Base-by-base conservation (phyloP, 2,888 invertebrate genomes). In the Masnerella sp. region DNA sequence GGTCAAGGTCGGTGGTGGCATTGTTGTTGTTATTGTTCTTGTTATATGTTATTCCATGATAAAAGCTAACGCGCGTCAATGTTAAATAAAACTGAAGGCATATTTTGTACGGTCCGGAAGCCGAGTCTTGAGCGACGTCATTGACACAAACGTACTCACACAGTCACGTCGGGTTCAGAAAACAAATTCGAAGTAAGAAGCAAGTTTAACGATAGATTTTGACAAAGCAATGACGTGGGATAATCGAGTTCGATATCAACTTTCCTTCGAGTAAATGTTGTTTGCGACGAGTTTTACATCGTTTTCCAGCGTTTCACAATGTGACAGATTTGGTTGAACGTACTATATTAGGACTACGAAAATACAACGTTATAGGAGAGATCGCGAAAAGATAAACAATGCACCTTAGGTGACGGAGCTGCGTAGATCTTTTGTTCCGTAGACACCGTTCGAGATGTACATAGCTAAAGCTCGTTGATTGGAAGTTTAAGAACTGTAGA, bases 11-110 rank as follows among this genome's bases (percentile, higher is more conserved):
- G 51, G 56, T 30, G 54, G 56, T 54, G 77, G 77, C 76, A 67
- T 80, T 79, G 78, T 82, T 82, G 82, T 77, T 82, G 82, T 78
- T 79, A 75, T 82, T 80, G 79, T 79, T 81, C 77, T 81, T 80
- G 79, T 80, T 82, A 80, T 80, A 80, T 76, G 79, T 80, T 82
- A 80, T 79, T 80, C 79, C 80, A 76, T n/a, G n/a, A n/a, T 80
- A 81, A 78, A 73, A 69, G 77, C 75, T 76, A 79, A 76, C 49
- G 58, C 72, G 78, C 76, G 74, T 76, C 74, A 68, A 75, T 56
- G 71, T 75, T 76, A 18, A 40, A 43, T 12, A 43, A 68, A 54
- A n/a, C 47, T n/a, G 14, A 77, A 78, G 69, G 65, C 74, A 77
- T 81, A 81, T 81, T 81, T 82, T 82, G 78, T 81, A 80, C 78